Evolutionary conservation across 2,888 invertebrate species (phyloP), one percentile per base, ranked within the genome.

Genomic region (Lacanobia oleracea): DNA sequence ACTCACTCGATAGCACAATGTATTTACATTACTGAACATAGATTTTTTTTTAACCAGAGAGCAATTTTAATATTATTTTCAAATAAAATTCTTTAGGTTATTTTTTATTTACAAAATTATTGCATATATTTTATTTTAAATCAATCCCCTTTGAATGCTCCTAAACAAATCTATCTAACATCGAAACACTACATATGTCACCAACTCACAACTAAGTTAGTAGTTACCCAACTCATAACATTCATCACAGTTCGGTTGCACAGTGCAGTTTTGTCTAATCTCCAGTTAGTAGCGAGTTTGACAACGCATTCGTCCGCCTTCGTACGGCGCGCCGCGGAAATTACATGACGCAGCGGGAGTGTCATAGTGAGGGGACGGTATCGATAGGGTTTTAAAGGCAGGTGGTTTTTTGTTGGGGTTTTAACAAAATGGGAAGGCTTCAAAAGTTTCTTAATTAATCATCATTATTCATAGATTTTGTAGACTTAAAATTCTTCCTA

Each of bases 291-390:
- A 78, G 81, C 77, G 85, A 84, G 86, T 90, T 90, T 90, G 90
- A 88, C 90, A 88, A 88, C 88, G 88, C 88, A 88, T 88, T 89
- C 88, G 88, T 88, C 88, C 86, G 84, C 81, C 84, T 76, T 84
- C 88, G 83, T 81, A 81, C 82, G 82, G 86, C 72, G 82, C 84
- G 83, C 82, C 84, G 84, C 89, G 93, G 92, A 91, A 93, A 92
- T 92, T 92, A 92, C 93, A 92, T 92, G 92, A 92, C 90, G 89
- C 87, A 85, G 89, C 89, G 77, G 66, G 59, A 75, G 57, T 71
- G 78, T 68, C 71, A 51, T 64, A 66, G 76, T 43, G 67, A 40
- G 65, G 78, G 21, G 73, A 59, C 6, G 0, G 0, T 66, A 37
- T 84, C 84, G 84, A 74, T 67, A 63, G 7, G 40, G 18, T 4